phyloP scores from a whole-genome alignment of 2,888 invertebrate genomes.

The Mesoligia furuncula region DNA sequence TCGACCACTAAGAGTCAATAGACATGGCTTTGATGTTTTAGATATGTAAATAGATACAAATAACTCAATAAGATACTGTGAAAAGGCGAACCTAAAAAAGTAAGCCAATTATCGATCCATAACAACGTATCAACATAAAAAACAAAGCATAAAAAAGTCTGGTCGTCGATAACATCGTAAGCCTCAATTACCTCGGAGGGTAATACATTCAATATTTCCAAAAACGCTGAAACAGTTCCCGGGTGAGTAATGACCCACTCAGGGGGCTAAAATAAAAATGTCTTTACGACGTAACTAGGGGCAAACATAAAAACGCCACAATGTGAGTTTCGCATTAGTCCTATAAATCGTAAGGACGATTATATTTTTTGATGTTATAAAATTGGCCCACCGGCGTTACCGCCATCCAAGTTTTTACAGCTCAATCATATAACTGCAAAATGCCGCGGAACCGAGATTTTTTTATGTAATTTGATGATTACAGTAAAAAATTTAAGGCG shows the following conservation, averaged over 20 bases:
- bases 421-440: slow-evolving; percentile 61
- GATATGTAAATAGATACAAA: not conserved
- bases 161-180: slow-evolving; percentile 49
- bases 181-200: slow-evolving; percentile 60
- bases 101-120: not conserved
- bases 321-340: slow-evolving; percentile 66
- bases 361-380: slow-evolving; percentile 66
- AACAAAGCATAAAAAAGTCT: slow-evolving; percentile 25
- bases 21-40: not conserved
- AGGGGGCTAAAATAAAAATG: slow-evolving; percentile 65
- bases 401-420: slow-evolving; percentile 59
- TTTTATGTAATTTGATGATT: slow-evolving; percentile 55
- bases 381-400: slow-evolving; percentile 53
- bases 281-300: slow-evolving; percentile 68
- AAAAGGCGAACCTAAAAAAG: not conserved
- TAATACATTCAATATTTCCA: slow-evolving; percentile 68
- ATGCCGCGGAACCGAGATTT: slow-evolving; percentile 47
- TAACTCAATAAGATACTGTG: not conserved
- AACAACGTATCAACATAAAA: slow-evolving; percentile 18
- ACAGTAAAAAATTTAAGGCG: slow-evolving; percentile 57
- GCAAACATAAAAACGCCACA: slow-evolving; percentile 63
- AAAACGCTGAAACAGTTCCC: slow-evolving; percentile 68
- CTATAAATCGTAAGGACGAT: slow-evolving; percentile 67
- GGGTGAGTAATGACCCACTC: slow-evolving; percentile 66
- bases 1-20: not conserved